phyloP scores from a whole-genome alignment of 2,113 vertebrate species.

The Calypte anna region DNA sequence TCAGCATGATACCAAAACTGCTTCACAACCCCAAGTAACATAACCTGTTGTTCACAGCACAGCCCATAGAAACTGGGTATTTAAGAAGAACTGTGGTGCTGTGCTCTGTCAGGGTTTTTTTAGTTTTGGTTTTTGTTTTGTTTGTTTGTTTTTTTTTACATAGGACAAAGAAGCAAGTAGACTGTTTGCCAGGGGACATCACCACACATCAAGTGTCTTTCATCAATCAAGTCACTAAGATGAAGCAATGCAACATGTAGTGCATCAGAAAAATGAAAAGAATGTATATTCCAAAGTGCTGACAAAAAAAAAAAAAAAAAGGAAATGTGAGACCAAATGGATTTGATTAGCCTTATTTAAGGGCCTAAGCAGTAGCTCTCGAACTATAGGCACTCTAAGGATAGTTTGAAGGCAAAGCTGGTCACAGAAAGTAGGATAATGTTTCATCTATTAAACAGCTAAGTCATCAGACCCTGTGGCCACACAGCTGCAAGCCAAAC shows the following conservation, averaged over 20 bases:
- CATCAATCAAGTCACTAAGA: constrained; percentile 4
- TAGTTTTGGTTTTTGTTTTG: too few species aligned
- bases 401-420: neutral
- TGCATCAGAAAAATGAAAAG: constrained; percentile 12
- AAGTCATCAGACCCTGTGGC: neutral
- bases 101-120: neutral
- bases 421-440: neutral
- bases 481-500: constrained; percentile 13
- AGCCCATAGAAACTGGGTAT: neutral
- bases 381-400: neutral
- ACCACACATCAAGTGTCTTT: constrained; percentile 16
- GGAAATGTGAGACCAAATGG: neutral
- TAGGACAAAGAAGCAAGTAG: neutral
- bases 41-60: neutral
- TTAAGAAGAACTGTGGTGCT: neutral
- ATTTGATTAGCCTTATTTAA: neutral
- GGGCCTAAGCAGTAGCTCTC: neutral
- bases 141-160: neutral
- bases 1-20: neutral
- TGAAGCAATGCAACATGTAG: constrained; percentile 4
- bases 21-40: neutral
- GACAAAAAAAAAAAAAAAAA: neutral
- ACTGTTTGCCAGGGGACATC: constrained; percentile 19
- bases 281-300: constrained; percentile 1
- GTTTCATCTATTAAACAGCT: neutral